Evolutionary conservation across 2,113 vertebrate genomes (phyloP).

Genomic region (Scytalopus superciliaris): DNA sequence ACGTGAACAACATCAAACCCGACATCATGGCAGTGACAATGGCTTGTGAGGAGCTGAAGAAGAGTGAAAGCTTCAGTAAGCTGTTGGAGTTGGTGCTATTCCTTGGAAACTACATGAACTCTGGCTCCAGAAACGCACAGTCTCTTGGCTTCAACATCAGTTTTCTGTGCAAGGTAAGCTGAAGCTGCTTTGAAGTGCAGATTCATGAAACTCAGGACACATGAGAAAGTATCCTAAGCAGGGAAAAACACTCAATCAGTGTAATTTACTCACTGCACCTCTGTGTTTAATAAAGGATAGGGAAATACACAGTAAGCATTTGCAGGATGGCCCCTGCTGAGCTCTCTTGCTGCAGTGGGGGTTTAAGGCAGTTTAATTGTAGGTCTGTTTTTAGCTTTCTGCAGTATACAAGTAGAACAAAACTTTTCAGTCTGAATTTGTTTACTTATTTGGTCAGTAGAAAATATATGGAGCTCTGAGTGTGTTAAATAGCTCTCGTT

Average conservation of each 20-base stretch:
- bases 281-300: fast-evolving
- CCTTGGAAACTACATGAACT: conserved; percentile 98
- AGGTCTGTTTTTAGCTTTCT: neutral
- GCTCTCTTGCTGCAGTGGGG: neutral
- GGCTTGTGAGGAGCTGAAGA: conserved; percentile 96
- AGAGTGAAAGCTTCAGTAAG: conserved; percentile 88
- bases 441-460: neutral
- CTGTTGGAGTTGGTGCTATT: conserved; percentile 90
- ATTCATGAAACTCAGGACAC: fast-evolving
- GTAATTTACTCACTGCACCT: neutral
- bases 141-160: conserved; percentile 94
- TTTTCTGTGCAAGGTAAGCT: conserved; percentile 94
- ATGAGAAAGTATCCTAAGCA: fast-evolving
- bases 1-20: conserved; percentile 94
- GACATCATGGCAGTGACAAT: conserved; percentile 95
- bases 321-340: neutral
- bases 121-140: conserved; percentile 95
- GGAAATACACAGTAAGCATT: neutral
- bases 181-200: neutral
- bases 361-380: neutral
- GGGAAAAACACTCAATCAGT: fast-evolving
- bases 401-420: neutral
- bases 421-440: neutral
- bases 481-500: neutral
- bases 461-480: too few relatives aligned